Percentiles rank a stretch among this genome's conserved stretches.
Conservation (phyloP, 2,797 vertebrate species). For the Natrix natrix region DNA sequence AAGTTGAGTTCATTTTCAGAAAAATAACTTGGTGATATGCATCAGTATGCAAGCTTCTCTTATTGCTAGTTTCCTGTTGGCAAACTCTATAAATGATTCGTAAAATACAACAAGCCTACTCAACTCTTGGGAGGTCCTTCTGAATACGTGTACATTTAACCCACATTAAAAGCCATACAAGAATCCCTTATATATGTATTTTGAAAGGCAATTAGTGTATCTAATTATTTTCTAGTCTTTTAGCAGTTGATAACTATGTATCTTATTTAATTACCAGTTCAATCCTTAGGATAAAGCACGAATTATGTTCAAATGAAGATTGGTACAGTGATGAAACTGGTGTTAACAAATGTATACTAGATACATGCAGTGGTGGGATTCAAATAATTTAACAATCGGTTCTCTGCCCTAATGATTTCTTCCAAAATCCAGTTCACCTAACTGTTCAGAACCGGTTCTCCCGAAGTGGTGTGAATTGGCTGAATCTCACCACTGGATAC, state of each 20-base stretch:
- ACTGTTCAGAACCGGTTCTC: too few species aligned
- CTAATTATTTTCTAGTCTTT: not conserved
- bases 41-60: not conserved
- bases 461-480: too few species aligned
- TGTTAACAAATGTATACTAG: not conserved
- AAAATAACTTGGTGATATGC: not conserved
- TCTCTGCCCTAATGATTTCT: too few species aligned
- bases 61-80: not conserved
- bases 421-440: too few species aligned
- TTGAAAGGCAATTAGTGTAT: not conserved
- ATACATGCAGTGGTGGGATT: too few species aligned
- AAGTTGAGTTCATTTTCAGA: not conserved
- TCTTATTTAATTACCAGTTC: not conserved
- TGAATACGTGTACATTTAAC: not conserved
- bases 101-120: not conserved
- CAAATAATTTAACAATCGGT: too few species aligned
- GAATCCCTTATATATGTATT: not conserved
- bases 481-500: too few species aligned
- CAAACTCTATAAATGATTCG: constrained; percentile 9
- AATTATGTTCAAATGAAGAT: not conserved
- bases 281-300: not conserved
- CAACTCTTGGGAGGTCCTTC: not conserved
- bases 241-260: not conserved
- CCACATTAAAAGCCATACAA: not conserved
- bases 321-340: not conserved